These are phyloP conservation scores for Empis stercorea DNA, from an alignment of 2,888 invertebrate species.

Conservation along the genomic window DNA sequence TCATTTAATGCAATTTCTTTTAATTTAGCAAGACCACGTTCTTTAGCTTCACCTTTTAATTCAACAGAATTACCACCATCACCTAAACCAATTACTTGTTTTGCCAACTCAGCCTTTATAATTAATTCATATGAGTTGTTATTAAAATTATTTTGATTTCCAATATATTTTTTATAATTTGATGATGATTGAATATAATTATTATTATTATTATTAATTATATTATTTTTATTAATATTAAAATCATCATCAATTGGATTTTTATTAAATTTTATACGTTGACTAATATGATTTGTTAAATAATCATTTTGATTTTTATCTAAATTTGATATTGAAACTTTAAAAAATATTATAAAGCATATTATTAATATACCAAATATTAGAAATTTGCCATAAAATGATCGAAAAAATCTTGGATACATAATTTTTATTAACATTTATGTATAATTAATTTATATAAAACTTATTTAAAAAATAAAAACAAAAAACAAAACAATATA, in stretches of 20 bases:
- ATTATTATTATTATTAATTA: too few relatives aligned
- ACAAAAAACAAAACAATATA: too few relatives aligned
- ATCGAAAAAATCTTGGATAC: slow-evolving; percentile 32
- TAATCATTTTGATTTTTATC: not conserved
- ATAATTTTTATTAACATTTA: slow-evolving; percentile 15
- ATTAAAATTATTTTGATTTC: slow-evolving; percentile 14
- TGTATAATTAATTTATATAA: too few relatives aligned
- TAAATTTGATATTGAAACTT: slow-evolving; percentile 19
- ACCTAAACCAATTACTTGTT: slow-evolving; percentile 57
- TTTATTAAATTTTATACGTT: too few relatives aligned
- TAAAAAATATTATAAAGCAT: slow-evolving; percentile 30
- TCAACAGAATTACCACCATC: slow-evolving; percentile 55
- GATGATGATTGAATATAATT: too few relatives aligned
- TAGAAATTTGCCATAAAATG: slow-evolving; percentile 32
- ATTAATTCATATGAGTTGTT: slow-evolving; percentile 26
- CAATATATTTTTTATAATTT: slow-evolving; percentile 1
- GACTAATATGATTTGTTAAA: too few relatives aligned
- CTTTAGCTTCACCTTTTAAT: slow-evolving; percentile 51
- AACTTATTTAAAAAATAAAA: too few relatives aligned
- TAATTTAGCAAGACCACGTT: slow-evolving; percentile 53
- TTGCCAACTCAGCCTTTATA: slow-evolving; percentile 48
- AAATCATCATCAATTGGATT: too few relatives aligned
- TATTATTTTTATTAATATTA: too few relatives aligned
- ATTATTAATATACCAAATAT: slow-evolving; percentile 27
- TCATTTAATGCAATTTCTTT: slow-evolving; percentile 80